phyloP scores from a whole-genome alignment of 1,140 invertebrate species.

The Philopotamus ludificatus region DNA sequence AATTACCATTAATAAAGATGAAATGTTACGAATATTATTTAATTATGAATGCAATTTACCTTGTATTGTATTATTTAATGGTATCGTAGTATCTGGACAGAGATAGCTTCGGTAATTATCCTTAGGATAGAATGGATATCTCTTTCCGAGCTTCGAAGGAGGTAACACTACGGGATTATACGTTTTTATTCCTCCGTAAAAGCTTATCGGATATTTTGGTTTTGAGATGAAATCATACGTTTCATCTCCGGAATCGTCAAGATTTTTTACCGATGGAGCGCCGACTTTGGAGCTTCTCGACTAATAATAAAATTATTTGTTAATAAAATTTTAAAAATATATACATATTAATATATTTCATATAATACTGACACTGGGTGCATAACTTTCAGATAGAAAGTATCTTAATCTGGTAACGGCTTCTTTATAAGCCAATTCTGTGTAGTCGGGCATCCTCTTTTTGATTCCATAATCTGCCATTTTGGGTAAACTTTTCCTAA shows the following conservation, averaged over 20 bases:
- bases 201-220: constrained; percentile 27
- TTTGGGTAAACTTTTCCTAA: constrained; percentile 43
- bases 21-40: not conserved
- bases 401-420: constrained; percentile 75
- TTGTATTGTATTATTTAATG: not conserved
- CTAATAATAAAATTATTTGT: constrained; percentile 10
- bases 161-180: constrained; percentile 33
- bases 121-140: constrained; percentile 34
- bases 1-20: not conserved
- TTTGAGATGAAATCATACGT: constrained; percentile 28
- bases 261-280: constrained; percentile 51
- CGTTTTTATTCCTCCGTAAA: constrained; percentile 23
- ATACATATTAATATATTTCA: not conserved
- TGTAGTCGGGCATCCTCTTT: constrained; percentile 69
- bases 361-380: constrained; percentile 56
- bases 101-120: constrained; percentile 13
- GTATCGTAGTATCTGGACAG: constrained; percentile 9
- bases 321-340: not conserved
- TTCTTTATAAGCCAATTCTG: constrained; percentile 76
- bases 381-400: constrained; percentile 72
- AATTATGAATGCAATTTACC: constrained; percentile 5
- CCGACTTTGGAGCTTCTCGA: constrained; percentile 42
- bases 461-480: constrained; percentile 56
- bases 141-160: constrained; percentile 14
- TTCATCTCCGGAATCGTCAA: constrained; percentile 51